Conservation (phyloP, 2,113 vertebrate species). For the Burhinus bistriatus region DNA sequence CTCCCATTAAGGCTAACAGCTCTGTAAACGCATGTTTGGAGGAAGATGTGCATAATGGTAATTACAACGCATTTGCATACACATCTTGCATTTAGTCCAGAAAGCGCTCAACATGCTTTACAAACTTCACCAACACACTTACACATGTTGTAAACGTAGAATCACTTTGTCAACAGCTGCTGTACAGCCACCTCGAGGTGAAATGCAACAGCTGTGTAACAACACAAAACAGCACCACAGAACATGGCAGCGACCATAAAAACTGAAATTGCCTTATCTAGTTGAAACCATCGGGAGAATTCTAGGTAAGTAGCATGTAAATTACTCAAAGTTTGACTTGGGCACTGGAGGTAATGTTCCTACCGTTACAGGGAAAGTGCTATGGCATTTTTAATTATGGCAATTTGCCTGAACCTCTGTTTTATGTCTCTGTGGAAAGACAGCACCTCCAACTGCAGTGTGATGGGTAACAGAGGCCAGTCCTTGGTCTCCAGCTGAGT, state of each 20-base stretch:
- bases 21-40: background rate
- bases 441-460: background rate
- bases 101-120: background rate
- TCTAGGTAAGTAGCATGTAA: background rate
- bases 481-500: rapidly evolving
- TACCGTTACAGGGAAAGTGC: background rate
- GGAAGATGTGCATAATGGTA: background rate
- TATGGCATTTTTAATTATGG: background rate
- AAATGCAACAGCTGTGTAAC: slow-evolving; percentile 16
- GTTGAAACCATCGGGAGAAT: background rate
- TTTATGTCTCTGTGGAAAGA: background rate
- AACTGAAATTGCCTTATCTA: background rate
- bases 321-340: background rate
- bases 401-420: background rate
- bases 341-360: background rate
- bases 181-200: slow-evolving; percentile 30
- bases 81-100: background rate
- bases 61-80: background rate
- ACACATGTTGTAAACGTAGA: slow-evolving; percentile 31
- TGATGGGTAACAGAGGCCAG: background rate
- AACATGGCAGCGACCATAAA: background rate
- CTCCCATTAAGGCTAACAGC: background rate
- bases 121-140: background rate
- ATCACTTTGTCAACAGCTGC: slow-evolving; percentile 52
- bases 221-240: background rate